A percentile compares a stretch with the other conserved stretches of the same genome.
Evolutionary conservation across 2,888 invertebrate species (phyloP).

Genomic region (Troides aeacus): DNA sequence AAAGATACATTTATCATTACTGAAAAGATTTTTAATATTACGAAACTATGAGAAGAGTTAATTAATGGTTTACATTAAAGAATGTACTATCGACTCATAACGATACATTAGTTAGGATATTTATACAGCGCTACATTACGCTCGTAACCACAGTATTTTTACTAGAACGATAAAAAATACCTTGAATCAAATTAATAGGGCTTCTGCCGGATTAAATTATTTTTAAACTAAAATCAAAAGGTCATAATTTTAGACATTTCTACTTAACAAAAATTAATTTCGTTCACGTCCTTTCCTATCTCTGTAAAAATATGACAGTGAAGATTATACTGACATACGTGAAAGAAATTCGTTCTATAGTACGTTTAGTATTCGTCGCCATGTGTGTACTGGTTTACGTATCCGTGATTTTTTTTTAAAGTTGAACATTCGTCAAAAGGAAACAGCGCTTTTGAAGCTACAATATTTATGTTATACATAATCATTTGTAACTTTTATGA

Average conservation of each 20-base stretch:
- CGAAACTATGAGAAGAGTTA: no score
- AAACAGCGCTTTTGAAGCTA: background rate
- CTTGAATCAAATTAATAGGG: no score
- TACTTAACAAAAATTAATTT: conserved; percentile 6
- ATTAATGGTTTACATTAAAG: no score
- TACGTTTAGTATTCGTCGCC: conserved; percentile 21
- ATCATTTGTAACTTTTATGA: background rate
- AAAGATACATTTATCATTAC: no score
- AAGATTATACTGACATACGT: conserved; percentile 21
- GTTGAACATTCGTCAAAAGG: background rate
- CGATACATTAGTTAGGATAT: no score
- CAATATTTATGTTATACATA: background rate
- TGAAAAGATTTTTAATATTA: no score
- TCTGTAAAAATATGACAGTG: conserved; percentile 20
- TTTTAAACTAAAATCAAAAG: no score
- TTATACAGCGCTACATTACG: no score
- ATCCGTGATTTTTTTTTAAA: conserved; percentile 19
- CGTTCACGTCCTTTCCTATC: conserved; percentile 19
- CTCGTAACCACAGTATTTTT: no score
- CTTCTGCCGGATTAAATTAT: no score
- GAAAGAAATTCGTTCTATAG: conserved; percentile 21
- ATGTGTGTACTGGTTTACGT: conserved; percentile 19
- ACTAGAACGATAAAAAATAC: no score
- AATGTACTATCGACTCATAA: no score
- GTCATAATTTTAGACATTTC: background rate